These are phyloP conservation scores for Petrocephalus zakoni DNA, from an alignment of 2,113 vertebrate species.

Conservation along the genomic window DNA sequence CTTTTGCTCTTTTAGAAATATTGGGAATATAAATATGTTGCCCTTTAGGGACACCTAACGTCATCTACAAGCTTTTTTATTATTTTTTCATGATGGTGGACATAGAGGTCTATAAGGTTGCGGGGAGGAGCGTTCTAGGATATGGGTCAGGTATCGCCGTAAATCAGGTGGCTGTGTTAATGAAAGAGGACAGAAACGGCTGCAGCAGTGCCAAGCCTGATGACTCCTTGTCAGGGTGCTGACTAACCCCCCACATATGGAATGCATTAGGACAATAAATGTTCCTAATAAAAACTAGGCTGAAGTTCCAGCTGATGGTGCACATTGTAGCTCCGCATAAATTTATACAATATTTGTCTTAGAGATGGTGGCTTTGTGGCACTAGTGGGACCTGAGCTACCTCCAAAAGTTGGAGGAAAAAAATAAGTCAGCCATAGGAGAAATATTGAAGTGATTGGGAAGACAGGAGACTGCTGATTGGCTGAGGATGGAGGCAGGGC, in stretches of 20 bases:
- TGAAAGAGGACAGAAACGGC: background rate
- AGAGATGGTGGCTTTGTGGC: background rate
- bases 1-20: too few relatives aligned
- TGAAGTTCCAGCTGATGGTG: background rate
- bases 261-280: background rate
- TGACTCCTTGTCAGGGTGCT: background rate
- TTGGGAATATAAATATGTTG: background rate
- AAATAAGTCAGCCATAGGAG: background rate
- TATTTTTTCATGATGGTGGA: background rate
- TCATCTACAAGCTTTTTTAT: background rate
- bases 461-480: background rate
- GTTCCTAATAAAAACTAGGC: constrained; percentile 13
- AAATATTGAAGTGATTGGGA: background rate
- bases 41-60: background rate
- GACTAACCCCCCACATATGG: background rate
- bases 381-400: background rate
- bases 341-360: constrained; percentile 10
- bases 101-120: background rate
- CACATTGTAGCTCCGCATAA: constrained; percentile 3
- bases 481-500: background rate
- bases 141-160: background rate
- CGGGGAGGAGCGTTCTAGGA: background rate
- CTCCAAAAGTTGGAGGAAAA: background rate
- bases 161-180: background rate
- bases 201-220: background rate